Evolutionary conservation across 2,113 vertebrate genomes (phyloP).

Genomic region (Oreochromis aureus): DNA sequence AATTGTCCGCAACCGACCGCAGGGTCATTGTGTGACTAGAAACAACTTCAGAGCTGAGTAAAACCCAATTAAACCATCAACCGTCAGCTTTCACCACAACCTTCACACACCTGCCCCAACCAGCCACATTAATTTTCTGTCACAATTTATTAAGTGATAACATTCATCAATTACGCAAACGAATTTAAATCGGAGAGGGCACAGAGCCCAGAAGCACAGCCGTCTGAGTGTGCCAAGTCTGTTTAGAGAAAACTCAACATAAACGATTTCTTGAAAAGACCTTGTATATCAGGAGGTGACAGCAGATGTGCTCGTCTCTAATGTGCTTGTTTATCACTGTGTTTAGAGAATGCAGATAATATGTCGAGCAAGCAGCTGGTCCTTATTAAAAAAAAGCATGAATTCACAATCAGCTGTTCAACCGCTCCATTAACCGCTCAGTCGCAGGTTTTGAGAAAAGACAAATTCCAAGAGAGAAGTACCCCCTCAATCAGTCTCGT

Average conservation of each 20-base stretch:
- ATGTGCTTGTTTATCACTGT: slow-evolving; percentile 19
- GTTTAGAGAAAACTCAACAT: not conserved
- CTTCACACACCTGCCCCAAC: slow-evolving; percentile 41
- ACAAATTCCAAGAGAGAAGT: not conserved
- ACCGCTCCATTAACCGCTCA: not conserved
- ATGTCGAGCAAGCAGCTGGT: not conserved
- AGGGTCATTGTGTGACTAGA: not conserved
- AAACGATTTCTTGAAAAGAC: slow-evolving; percentile 28
- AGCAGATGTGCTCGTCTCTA: not conserved
- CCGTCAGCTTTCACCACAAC: slow-evolving; percentile 17
- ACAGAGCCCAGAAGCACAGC: not conserved
- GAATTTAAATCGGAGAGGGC: slow-evolving; percentile 30
- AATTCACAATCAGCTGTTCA: slow-evolving; percentile 13
- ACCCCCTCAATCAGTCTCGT: not conserved
- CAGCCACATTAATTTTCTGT: slow-evolving; percentile 51
- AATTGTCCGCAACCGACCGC: not conserved
- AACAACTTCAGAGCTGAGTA: not conserved
- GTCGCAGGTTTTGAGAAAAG: not conserved
- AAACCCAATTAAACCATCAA: slow-evolving; percentile 57
- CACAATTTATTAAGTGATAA: slow-evolving; percentile 53
- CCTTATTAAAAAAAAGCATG: slow-evolving; percentile 15
- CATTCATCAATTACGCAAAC: slow-evolving; percentile 61
- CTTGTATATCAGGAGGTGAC: slow-evolving; percentile 20
- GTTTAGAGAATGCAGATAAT: slow-evolving; percentile 5
- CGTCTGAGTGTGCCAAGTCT: not conserved